Conservation (phyloP, 2,113 vertebrate species). For the Halichoeres trimaculatus region DNA sequence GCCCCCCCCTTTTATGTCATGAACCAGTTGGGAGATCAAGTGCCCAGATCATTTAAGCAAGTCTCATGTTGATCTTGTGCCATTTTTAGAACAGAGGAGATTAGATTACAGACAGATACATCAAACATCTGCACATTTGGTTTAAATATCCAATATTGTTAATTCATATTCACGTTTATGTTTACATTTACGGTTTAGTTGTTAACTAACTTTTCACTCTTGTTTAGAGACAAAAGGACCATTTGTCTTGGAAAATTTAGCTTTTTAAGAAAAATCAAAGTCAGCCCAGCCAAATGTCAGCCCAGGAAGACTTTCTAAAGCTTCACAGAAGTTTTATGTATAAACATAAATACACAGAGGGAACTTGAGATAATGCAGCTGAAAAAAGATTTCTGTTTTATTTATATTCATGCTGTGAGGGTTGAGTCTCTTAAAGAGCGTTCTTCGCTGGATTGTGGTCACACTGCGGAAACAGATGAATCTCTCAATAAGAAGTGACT, state of each 20-base stretch:
- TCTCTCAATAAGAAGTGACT: not conserved
- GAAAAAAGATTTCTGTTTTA: conserved; percentile 33
- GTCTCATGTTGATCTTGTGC: no score
- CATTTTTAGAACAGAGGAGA: no score
- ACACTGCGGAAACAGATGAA: conserved; percentile 30
- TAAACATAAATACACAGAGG: conserved; percentile 23
- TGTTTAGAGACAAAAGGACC: no score
- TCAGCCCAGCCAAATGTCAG: not conserved
- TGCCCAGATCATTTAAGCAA: no score
- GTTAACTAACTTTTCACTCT: not conserved
- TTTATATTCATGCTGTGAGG: conserved; percentile 29
- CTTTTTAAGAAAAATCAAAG: not conserved
- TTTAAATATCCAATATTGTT: no score
- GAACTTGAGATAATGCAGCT: conserved; percentile 26
- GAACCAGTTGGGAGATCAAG: no score
- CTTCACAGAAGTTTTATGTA: not conserved
- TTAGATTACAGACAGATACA: no score
- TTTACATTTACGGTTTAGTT: no score
- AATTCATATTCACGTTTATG: no score
- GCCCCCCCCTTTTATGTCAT: no score
- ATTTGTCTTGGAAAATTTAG: conserved; percentile 17
- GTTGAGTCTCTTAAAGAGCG: conserved; percentile 7
- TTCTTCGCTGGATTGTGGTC: conserved; percentile 21
- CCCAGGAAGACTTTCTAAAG: conserved; percentile 11
- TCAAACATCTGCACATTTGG: no score